These are phyloP conservation scores for Nemurella pictetii DNA, from an alignment of 2,888 invertebrate species.

Conservation along the genomic window DNA sequence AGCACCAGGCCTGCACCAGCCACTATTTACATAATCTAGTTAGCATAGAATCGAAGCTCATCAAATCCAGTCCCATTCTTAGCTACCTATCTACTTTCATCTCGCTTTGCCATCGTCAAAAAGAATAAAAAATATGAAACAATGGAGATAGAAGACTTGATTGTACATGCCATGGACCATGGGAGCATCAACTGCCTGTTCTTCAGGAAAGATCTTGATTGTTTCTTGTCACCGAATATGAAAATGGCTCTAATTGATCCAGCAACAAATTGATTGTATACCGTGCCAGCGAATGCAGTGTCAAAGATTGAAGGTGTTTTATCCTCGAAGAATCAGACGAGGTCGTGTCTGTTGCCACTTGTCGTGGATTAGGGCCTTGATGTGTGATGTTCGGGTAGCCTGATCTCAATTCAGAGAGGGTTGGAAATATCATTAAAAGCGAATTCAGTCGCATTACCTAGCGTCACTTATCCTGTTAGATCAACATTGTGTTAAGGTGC, in stretches of 20 bases:
- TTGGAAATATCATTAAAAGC: not conserved
- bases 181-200: not conserved
- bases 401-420: not conserved
- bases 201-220: not conserved
- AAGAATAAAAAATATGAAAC: not conserved
- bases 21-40: not conserved
- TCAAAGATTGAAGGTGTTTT: not conserved
- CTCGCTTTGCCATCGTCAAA: not conserved
- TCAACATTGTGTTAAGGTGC: not conserved
- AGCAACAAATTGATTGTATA: not conserved
- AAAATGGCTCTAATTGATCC: not conserved
- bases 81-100: not conserved
- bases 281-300: not conserved
- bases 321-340: not conserved
- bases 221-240: not conserved
- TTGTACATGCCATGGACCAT: not conserved
- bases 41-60: not conserved
- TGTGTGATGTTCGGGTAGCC: not conserved
- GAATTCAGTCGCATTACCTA: not conserved
- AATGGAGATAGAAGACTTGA: not conserved
- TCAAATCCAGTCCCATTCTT: not conserved
- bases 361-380: not conserved
- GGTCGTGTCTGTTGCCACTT: slow-evolving; percentile 2
- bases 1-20: not conserved
- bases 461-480: not conserved